phyloP scores from a whole-genome alignment of 2,797 vertebrate species.

The Fringilla coelebs region DNA sequence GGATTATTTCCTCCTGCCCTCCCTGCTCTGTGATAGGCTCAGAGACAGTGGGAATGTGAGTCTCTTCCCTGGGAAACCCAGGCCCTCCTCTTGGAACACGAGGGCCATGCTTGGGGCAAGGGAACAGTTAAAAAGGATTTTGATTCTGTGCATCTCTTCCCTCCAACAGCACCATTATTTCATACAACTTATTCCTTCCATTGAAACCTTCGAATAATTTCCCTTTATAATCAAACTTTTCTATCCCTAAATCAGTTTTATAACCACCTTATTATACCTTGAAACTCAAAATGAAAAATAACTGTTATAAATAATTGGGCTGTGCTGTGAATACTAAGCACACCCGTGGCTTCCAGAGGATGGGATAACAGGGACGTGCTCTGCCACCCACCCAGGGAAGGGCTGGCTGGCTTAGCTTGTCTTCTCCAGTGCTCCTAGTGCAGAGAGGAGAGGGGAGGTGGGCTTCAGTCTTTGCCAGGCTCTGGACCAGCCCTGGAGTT shows the following conservation, averaged over 20 bases:
- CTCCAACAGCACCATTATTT: slow-evolving; percentile 10
- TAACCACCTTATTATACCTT: slow-evolving; percentile 59
- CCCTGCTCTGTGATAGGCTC: neutral
- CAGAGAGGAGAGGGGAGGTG: neutral
- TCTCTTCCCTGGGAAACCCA: neutral
- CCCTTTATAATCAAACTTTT: slow-evolving; percentile 60
- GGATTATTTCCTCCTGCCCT: neutral
- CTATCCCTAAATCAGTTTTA: slow-evolving; percentile 66
- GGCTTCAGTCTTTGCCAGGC: neutral
- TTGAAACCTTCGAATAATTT: slow-evolving; percentile 35
- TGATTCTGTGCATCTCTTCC: neutral
- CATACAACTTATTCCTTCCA: slow-evolving; percentile 12
- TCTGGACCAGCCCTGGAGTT: neutral
- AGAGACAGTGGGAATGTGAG: neutral
- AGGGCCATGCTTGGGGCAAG: neutral
- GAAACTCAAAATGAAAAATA: slow-evolving; percentile 54
- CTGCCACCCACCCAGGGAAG: neutral
- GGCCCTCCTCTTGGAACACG: accelerated
- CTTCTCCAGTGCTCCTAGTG: neutral
- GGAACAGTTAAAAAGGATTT: neutral
- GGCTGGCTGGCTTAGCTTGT: neutral
- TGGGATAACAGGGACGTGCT: neutral
- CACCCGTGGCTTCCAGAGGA: neutral
- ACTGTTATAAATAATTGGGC: slow-evolving; percentile 48
- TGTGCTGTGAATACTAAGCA: slow-evolving; percentile 31